Evolutionary conservation across 2,888 invertebrate species (phyloP).

Genomic region (Ptychoptera albimana): DNA sequence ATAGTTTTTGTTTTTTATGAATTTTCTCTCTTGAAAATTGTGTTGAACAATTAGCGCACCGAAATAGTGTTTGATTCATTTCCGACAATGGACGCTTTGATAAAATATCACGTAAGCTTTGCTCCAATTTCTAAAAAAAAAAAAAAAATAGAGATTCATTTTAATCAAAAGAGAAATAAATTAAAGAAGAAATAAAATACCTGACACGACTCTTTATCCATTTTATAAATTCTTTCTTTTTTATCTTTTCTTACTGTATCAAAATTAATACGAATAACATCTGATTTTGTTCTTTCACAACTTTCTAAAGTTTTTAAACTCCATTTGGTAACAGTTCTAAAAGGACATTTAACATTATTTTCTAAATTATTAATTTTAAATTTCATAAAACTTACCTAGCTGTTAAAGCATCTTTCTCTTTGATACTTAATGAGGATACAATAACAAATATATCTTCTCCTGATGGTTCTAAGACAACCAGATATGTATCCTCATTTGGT

Average conservation of each 20-base stretch:
- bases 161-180: slow-evolving; percentile 3
- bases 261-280: slow-evolving; percentile 40
- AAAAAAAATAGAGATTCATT: slow-evolving; percentile 4
- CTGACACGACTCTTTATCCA: slow-evolving; percentile 38
- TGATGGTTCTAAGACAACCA: slow-evolving; percentile 19
- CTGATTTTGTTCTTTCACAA: slow-evolving; percentile 32
- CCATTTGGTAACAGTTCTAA: slow-evolving; percentile 33
- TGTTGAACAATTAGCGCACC: slow-evolving; percentile 46
- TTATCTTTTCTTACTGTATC: slow-evolving; percentile 42
- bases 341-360: neutral
- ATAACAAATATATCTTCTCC: slow-evolving; percentile 32
- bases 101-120: slow-evolving; percentile 30
- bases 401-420: slow-evolving; percentile 34
- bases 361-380: neutral
- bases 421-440: slow-evolving; percentile 33
- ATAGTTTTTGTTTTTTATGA: slow-evolving; percentile 13
- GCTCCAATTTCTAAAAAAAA: slow-evolving; percentile 30
- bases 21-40: slow-evolving; percentile 38
- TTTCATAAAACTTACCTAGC: slow-evolving; percentile 20
- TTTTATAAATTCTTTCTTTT: slow-evolving; percentile 38
- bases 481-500: slow-evolving; percentile 26
- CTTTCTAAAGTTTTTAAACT: slow-evolving; percentile 34
- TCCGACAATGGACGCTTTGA: slow-evolving; percentile 32
- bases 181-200: slow-evolving; percentile 20
- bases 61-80: slow-evolving; percentile 34